Base-by-base conservation (phyloP, 2,888 invertebrate genomes). In the Phengaris arion region DNA sequence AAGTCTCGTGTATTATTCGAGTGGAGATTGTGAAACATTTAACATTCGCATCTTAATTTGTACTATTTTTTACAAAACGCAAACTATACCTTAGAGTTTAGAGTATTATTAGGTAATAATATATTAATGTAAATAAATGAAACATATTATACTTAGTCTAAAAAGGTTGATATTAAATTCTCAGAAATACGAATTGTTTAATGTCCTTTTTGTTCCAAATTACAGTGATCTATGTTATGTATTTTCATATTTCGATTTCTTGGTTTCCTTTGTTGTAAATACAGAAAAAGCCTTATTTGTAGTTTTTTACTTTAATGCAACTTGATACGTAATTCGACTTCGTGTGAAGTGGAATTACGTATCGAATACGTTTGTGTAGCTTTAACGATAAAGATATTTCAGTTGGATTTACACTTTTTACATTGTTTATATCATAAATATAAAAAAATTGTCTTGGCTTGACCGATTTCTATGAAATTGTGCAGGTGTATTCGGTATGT, bases 1-100 rank as follows among this genome's bases (percentile, higher is more conserved):
- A 12, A 78, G 70, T 78, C 74, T 75, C 73, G 68, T 75, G 77
- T 74, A 74, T 64, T 74, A 74, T 76, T 76, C 76, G 75, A 74
- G 75, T 68, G 74, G 73, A 75, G 75, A 76, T 76, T 69, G 74
- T 75, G 69, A 74, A 70, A 51, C 52, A 70, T 69, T 68, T n/a
- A 46, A 68, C n/a, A 68, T 46, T 68, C 5, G 5, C 15, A 8
- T 3, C 48, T 48, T 48, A 6, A 48, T 52, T 52, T 12, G 35
- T 35, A 35, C 35, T 35, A 4, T 35, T 35, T 35, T 35, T 35
- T 35, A 35, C 35, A 35, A 35, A 35, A 35, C 35, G 35, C 35
- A 35, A 35, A 35, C 35, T 0, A 35, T 35, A 22, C 22, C 22
- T 22, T 1, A 22, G 22, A 35, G 35, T 3, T 35, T 3, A 35